phyloP scores from a whole-genome alignment of 2,113 vertebrate species.

The Podarcis raffonei region DNA sequence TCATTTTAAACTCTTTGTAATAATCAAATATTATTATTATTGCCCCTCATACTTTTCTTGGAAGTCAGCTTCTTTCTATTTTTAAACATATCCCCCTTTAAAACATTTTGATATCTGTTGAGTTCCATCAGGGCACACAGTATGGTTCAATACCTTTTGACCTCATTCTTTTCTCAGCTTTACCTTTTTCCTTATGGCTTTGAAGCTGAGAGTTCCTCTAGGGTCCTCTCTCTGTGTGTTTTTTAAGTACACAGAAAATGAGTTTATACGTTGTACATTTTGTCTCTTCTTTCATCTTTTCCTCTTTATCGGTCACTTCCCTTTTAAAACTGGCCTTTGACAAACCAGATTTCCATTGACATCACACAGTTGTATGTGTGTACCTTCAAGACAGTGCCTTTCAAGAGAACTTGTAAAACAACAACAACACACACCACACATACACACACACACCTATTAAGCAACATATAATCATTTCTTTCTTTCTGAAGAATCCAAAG shows the following conservation, averaged over 20 bases:
- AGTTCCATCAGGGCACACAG: background rate
- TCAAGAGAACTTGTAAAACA: background rate
- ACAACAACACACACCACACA: background rate
- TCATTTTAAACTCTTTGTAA: background rate
- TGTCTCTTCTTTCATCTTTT: background rate
- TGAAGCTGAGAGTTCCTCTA: background rate
- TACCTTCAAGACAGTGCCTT: background rate
- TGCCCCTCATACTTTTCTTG: background rate
- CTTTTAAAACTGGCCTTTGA: background rate
- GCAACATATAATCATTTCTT: background rate
- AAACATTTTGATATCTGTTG: background rate
- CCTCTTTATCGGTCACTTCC: background rate
- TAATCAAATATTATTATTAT: background rate
- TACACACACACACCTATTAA: background rate
- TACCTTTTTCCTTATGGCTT: constrained; percentile 24
- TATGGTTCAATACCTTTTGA: background rate
- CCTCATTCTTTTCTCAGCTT: background rate
- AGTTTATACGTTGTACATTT: background rate
- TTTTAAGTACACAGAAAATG: background rate
- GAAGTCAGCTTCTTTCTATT: background rate
- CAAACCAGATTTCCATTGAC: background rate
- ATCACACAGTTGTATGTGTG: background rate
- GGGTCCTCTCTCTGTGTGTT: background rate
- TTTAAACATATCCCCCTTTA: background rate
- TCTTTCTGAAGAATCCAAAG: background rate